phyloP scores from a whole-genome alignment of 1,140 invertebrate species.

The Psix sp. region DNA sequence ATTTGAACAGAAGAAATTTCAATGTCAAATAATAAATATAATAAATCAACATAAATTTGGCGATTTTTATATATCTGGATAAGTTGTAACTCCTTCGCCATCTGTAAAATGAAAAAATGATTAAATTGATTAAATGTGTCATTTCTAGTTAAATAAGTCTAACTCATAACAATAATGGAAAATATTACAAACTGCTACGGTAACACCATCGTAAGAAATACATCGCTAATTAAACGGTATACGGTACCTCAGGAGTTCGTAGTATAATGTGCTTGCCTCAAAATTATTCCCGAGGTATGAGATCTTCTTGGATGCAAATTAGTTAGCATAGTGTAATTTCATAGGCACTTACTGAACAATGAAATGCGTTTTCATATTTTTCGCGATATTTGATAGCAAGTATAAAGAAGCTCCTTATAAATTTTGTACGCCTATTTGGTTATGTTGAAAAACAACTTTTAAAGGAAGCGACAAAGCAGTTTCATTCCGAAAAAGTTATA shows the following conservation, averaged over 20 bases:
- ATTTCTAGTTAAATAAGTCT: too few species aligned
- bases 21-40: too few species aligned
- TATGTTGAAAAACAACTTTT: too few species aligned
- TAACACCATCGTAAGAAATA: neutral
- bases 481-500: neutral
- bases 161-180: neutral
- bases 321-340: slow-evolving; percentile 9
- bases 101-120: too few species aligned
- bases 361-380: neutral
- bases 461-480: neutral
- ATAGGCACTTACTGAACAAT: neutral
- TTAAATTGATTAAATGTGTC: too few species aligned
- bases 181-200: neutral
- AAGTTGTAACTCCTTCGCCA: too few species aligned
- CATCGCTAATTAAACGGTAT: neutral
- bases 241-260: neutral
- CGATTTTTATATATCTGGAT: too few species aligned
- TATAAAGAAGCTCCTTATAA: too few species aligned
- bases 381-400: too few species aligned
- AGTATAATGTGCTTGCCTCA: slow-evolving; percentile 9
- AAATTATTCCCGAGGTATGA: slow-evolving; percentile 9
- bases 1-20: too few species aligned
- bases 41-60: too few species aligned
- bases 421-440: too few species aligned
- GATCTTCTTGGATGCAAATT: slow-evolving; percentile 14